Percentiles rank a stretch among this genome's conserved stretches.
Evolutionary conservation across 2,113 vertebrate genomes (phyloP).

Genomic region (Macroglossus sobrinus): DNA sequence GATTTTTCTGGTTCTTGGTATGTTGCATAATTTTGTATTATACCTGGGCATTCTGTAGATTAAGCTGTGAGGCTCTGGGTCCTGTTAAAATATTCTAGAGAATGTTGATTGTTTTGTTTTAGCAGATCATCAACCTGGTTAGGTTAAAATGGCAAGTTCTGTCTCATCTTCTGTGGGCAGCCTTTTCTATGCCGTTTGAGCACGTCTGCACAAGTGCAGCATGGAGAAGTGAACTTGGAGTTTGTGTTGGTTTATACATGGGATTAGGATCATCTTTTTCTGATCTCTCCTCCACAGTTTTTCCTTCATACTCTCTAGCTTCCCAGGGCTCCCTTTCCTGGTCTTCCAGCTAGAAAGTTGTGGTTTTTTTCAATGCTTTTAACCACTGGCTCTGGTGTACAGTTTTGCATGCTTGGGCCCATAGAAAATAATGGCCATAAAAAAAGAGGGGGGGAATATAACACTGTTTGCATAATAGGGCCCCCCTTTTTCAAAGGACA

Average conservation of each 20-base stretch:
- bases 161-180: neutral
- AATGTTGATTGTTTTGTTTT: neutral
- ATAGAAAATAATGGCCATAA: neutral
- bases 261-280: neutral
- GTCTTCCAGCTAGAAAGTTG: neutral
- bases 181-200: neutral
- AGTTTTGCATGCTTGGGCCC: neutral
- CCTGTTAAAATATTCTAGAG: neutral
- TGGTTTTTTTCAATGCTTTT: neutral
- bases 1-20: neutral
- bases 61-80: neutral
- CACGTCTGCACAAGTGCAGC: neutral
- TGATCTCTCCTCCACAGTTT: neutral
- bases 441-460: neutral
- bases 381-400: neutral
- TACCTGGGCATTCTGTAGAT: neutral
- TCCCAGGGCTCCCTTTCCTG: neutral
- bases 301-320: neutral
- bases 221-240: too few relatives aligned
- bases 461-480: neutral
- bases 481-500: neutral
- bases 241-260: neutral
- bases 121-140: neutral
- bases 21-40: neutral
- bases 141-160: neutral